Percentiles rank a stretch among this genome's conserved stretches.
phyloP scores from a whole-genome alignment of 1,140 invertebrate genomes.

The Drosophila equinoxialis region DNA sequence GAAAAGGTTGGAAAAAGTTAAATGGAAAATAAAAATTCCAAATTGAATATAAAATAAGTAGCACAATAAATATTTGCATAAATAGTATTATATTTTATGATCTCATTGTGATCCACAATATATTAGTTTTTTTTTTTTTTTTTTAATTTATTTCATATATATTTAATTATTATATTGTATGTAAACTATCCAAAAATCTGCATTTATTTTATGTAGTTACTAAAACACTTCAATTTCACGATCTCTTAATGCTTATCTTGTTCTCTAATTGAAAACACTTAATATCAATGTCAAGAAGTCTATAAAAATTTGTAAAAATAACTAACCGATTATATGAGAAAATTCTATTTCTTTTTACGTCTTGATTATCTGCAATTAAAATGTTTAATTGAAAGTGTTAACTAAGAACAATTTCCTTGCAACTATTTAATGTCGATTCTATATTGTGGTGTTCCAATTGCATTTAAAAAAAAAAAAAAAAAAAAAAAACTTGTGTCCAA shows the following conservation, averaged over 20 bases:
- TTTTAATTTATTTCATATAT: neutral
- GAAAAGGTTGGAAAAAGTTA: neutral
- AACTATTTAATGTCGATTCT: neutral
- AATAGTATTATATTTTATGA: conserved; percentile 21
- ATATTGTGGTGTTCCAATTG: conserved; percentile 4
- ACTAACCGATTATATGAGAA: no score
- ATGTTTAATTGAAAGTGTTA: no score
- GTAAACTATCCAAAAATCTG: conserved; percentile 11
- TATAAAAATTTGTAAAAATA: no score
- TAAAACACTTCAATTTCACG: conserved; percentile 5
- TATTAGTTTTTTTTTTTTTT: conserved; percentile 12
- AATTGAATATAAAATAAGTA: conserved; percentile 48
- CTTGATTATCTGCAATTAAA: neutral
- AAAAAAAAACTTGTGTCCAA: neutral
- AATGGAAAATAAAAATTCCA: conserved; percentile 20
- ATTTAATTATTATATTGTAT: neutral
- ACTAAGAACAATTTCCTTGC: neutral
- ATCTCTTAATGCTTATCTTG: no score
- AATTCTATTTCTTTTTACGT: neutral
- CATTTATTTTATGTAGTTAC: conserved; percentile 19
- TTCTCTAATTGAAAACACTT: no score
- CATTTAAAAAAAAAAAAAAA: neutral
- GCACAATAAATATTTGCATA: conserved; percentile 29
- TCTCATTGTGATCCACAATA: conserved; percentile 16
- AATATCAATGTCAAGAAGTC: no score